Conservation (phyloP, 2,888 invertebrate species). For the Mesopsocus fuscifrons region DNA sequence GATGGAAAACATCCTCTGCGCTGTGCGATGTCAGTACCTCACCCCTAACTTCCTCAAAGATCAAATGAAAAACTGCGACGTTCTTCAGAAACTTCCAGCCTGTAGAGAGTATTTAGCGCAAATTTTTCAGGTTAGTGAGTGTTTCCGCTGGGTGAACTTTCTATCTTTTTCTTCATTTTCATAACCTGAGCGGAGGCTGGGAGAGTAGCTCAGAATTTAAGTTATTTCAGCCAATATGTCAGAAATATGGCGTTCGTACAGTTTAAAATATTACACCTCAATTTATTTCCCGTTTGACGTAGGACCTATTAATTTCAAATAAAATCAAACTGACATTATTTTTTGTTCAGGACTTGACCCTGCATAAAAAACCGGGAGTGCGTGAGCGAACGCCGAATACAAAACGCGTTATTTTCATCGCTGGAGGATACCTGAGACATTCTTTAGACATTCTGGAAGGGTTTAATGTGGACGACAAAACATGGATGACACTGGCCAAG, state of each 20-base stretch:
- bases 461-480: conserved; percentile 68
- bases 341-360: conserved; percentile 55
- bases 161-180: not conserved
- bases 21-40: conserved; percentile 79
- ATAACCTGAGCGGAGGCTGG: too few species aligned
- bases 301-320: too few species aligned
- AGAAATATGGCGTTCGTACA: not conserved
- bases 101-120: conserved; percentile 77
- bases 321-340: too few species aligned
- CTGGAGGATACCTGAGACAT: conserved; percentile 74
- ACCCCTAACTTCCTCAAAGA: conserved; percentile 80
- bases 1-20: conserved; percentile 73
- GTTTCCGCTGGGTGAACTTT: not conserved
- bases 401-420: conserved; percentile 76
- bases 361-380: conserved; percentile 70
- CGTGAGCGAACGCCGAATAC: conserved; percentile 76
- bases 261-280: conserved; percentile 6
- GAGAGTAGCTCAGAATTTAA: too few species aligned
- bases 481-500: conserved; percentile 64
- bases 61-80: conserved; percentile 78
- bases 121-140: conserved; percentile 58
- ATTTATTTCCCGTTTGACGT: too few species aligned
- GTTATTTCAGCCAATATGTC: conserved; percentile 7
- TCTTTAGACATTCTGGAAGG: conserved; percentile 77
- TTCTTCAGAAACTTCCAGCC: conserved; percentile 70